Percentiles rank a stretch among this genome's conserved stretches.
phyloP scores from a whole-genome alignment of 2,113 vertebrate genomes.

The Zapornia atra region DNA sequence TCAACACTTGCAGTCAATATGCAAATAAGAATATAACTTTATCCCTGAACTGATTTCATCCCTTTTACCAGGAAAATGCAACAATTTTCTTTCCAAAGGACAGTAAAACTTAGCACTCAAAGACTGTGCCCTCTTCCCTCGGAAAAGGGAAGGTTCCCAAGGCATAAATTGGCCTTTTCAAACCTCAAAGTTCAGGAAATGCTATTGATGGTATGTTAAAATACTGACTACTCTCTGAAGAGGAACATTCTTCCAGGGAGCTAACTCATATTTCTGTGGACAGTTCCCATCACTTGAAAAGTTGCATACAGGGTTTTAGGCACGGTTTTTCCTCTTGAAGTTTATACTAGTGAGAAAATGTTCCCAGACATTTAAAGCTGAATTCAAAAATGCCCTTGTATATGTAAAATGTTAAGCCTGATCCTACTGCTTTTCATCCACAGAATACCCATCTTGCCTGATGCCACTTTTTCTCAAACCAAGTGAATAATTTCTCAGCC shows the following conservation, averaged over 20 bases:
- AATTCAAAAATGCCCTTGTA: neutral
- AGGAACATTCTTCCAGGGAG: neutral
- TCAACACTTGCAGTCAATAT: neutral
- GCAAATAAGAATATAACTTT: neutral
- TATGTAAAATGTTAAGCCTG: neutral
- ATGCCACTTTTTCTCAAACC: neutral
- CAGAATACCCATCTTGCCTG: neutral
- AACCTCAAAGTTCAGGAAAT: neutral
- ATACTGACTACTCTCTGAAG: neutral
- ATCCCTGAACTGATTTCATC: neutral
- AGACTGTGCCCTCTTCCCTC: neutral
- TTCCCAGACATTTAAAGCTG: neutral
- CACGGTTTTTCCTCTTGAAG: neutral
- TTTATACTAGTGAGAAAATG: neutral
- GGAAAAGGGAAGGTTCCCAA: accelerated
- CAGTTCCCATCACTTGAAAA: neutral
- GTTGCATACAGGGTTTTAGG: neutral
- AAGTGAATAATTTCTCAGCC: neutral
- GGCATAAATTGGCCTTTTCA: neutral
- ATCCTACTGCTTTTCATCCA: neutral
- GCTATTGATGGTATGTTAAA: neutral
- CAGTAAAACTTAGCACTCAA: neutral
- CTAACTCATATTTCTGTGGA: neutral
- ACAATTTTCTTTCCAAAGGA: neutral
- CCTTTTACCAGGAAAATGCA: neutral